Evolutionary conservation across 2,797 vertebrate genomes (phyloP), one percentile per base, ranked within the genome.

Genomic region (Phaenicophaeus curvirostris): DNA sequence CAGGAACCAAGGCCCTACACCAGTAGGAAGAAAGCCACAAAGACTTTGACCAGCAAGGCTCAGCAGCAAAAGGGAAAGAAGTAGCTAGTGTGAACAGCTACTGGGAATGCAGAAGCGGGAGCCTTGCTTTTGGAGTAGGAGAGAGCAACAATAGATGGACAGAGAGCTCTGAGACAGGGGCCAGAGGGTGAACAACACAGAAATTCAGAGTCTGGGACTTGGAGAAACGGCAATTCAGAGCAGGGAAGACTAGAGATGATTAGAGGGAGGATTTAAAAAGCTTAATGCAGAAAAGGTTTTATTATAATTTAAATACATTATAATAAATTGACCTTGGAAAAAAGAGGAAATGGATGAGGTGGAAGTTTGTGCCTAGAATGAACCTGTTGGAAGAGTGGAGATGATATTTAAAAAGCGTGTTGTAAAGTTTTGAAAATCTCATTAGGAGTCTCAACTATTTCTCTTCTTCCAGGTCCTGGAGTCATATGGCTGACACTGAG

Each of bases 321-420:
- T 54, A 76, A 79, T 41, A 89, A 85, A 63, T 41, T 80, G 77
- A 94, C 61, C 41, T 93, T 90, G 74, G 82, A 82, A 82, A 71
- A 27, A 82, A 91, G 39, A 81, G 59, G 51, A 73, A 39, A 73
- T 23, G 3, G 30, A 78, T 37, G 79, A 50, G 13, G 33, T 63
- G 18, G 23, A 63, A n/a, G 41, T 50, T 87, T 75, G 16, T 65
- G 33, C 58, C 61, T 46, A 59, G 85, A 93, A 53, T 39, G 21
- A 89, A 30, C 33, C 21, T 44, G 5, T 58, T 83, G 48, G 25
- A 62, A 66, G 59, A 85, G 18, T 8, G 15, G 44, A 67, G 33
- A 86, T 77, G 54, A 73, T 5, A 73, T 5, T 82, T 59, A 91
- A 95, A 84, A 39, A 76, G 12, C 5, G 30, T 48, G 30, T 19